A percentile compares a stretch with the other conserved stretches of the same genome.
phyloP scores from a whole-genome alignment of 2,797 vertebrate genomes.

The Sebastes variabilis region DNA sequence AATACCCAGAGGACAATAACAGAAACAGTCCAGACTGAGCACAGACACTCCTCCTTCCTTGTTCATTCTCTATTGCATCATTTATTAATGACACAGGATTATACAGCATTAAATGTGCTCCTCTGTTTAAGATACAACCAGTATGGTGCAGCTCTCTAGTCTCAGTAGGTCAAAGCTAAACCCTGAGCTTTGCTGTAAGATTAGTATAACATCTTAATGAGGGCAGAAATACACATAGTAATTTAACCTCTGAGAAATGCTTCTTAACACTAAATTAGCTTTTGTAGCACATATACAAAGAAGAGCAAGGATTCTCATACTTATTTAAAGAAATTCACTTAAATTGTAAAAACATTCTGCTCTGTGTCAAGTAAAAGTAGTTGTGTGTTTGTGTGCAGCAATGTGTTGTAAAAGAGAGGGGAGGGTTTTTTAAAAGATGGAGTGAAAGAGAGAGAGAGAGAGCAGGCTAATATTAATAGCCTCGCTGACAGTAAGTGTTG shows the following conservation, averaged over 20 bases:
- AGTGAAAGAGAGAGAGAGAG: conserved; percentile 39
- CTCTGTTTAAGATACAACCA: conserved; percentile 30
- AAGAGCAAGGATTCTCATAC: not conserved
- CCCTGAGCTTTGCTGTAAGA: conserved; percentile 14
- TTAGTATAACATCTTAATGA: conserved; percentile 10
- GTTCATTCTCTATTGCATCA: conserved; percentile 62
- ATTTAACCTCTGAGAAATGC: conserved; percentile 17
- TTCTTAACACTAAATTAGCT: not conserved
- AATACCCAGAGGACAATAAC: conserved; percentile 70
- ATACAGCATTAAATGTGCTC: conserved; percentile 44
- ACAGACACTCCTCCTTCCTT: conserved; percentile 48
- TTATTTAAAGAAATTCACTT: not conserved
- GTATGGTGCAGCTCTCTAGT: not conserved
- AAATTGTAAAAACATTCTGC: not conserved
- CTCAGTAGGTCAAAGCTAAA: conserved; percentile 17
- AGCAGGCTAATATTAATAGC: conserved; percentile 83
- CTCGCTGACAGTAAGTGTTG: conserved; percentile 83
- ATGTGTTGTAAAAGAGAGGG: conserved; percentile 29
- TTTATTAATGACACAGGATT: conserved; percentile 69
- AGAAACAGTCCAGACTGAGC: conserved; percentile 59
- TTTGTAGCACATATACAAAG: not conserved
- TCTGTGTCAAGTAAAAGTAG: not conserved
- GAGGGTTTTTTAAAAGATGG: conserved; percentile 15
- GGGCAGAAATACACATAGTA: not conserved
- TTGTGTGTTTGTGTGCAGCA: conserved; percentile 17